phyloP scores from a whole-genome alignment of 2,113 vertebrate genomes.

The Bos indicus region DNA sequence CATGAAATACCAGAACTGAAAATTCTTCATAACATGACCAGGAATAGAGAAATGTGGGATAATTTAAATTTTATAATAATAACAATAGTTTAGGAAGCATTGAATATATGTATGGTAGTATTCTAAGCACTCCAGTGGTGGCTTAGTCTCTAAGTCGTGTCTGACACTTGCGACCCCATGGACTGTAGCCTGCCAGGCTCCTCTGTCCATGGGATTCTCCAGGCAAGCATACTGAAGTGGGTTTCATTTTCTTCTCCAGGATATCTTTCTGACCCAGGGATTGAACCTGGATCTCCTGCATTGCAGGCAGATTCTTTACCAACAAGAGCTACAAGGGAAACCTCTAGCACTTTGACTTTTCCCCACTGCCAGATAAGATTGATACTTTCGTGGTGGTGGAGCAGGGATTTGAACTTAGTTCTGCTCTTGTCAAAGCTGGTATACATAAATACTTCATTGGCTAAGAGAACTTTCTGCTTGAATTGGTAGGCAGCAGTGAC shows the following conservation, averaged over 20 bases:
- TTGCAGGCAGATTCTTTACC: neutral
- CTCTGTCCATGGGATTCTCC: neutral
- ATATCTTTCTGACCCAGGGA: neutral
- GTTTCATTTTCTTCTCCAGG: neutral
- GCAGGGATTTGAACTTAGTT: neutral
- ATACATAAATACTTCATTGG: accelerated
- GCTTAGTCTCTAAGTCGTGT: neutral
- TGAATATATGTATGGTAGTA: accelerated
- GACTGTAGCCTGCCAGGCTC: neutral
- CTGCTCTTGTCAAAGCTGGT: neutral
- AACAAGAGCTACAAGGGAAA: neutral
- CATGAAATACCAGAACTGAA: neutral
- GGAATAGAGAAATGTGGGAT: neutral
- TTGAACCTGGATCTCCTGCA: neutral
- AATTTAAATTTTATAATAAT: neutral
- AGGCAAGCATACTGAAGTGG: neutral
- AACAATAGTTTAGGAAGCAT: neutral
- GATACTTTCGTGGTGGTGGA: neutral
- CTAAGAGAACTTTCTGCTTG: neutral
- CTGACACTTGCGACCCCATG: neutral
- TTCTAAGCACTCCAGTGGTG: neutral
- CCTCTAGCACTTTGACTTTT: neutral
- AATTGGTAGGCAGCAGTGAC: neutral
- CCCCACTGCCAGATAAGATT: neutral
- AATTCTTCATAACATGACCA: neutral